Base-by-base conservation (phyloP, 1,140 invertebrate species). In the Rhagoletis pomonella region DNA sequence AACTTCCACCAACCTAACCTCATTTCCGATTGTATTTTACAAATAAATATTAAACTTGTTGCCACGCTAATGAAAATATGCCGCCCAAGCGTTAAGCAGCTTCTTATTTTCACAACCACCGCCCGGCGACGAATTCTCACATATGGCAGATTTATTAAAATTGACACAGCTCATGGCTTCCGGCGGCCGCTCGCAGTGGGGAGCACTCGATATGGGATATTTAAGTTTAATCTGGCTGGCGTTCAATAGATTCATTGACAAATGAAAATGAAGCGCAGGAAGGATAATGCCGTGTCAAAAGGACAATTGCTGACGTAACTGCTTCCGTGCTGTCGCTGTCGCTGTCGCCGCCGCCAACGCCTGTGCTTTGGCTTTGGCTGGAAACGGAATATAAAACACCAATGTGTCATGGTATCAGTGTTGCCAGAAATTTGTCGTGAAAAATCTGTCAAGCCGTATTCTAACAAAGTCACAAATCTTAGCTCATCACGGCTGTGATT, bases 131-230 rank as follows among this genome's bases (percentile, higher is more conserved):
- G 73, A 81, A 81, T 81, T 81, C 47, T 55, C 73, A 81, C 73
- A 81, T 81, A 81, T 81, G 73, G 73, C 47, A 81, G 73, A 81
- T 42, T 81, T 81, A 81, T 81, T 81, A 81, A 81, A n/a, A 81
- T 81, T 55, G 73, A 47, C 73, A 50, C 47, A 55, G 73, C 19
- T 55, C 12, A 62, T 0, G 29, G 60, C 60, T 17, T 81, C 73
- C 73, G 73, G 47, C 47, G 5, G 29, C 4, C 9, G 73, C 73
- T n/a, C 73, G 29, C 29, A 50, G 73, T 29, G 73, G 73, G 73
- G 50, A 2, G 9, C 73, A 81, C 73, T 81, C 73, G 73, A 81
- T 81, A 81, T 81, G 17, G 73, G 19, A 81, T 81, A 81, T 81
- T 81, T 81, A 81, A 81, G 73, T 29, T 81, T 81, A 81, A 81